phyloP scores from a whole-genome alignment of 2,888 invertebrate genomes.

The Dicyrtoma fusca region DNA sequence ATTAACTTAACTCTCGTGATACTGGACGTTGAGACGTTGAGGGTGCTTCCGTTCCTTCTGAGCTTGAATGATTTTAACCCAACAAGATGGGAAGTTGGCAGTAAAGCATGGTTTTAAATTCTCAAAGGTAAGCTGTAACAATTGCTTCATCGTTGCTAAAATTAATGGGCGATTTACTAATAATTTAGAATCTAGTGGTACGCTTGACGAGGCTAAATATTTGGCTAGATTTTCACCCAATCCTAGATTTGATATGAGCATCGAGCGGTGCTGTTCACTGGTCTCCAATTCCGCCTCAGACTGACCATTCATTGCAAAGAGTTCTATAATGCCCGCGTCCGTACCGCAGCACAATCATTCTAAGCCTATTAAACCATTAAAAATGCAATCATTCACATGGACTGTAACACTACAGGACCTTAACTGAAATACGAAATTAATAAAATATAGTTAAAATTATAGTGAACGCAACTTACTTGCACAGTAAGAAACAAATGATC shows the following conservation, averaged over 20 bases:
- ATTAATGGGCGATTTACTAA: conserved; percentile 40
- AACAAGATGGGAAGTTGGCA: conserved; percentile 85
- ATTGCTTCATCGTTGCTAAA: conserved; percentile 63
- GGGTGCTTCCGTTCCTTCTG: conserved; percentile 87
- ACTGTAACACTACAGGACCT: too few species aligned
- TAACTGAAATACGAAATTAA: too few species aligned
- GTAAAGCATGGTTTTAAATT: conserved; percentile 72
- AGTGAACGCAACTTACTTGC: conserved; percentile 66
- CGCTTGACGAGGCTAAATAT: too few species aligned
- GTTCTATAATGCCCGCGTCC: conserved; percentile 77
- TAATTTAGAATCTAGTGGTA: conserved; percentile 12
- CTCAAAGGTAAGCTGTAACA: conserved; percentile 77
- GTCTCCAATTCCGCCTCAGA: conserved; percentile 68
- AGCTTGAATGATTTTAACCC: conserved; percentile 83
- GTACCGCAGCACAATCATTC: conserved; percentile 85
- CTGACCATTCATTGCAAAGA: conserved; percentile 67
- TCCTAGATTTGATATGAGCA: too few species aligned
- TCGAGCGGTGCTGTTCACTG: background rate
- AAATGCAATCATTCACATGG: too few species aligned
- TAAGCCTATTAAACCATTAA: conserved; percentile 64
- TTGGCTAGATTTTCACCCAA: too few species aligned
- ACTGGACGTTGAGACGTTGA: conserved; percentile 73
- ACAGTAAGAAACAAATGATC: conserved; percentile 83
- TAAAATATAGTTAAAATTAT: too few species aligned
- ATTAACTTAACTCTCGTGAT: conserved; percentile 57